phyloP scores from a whole-genome alignment of 2,797 vertebrate species.

The Caiman crocodilus region DNA sequence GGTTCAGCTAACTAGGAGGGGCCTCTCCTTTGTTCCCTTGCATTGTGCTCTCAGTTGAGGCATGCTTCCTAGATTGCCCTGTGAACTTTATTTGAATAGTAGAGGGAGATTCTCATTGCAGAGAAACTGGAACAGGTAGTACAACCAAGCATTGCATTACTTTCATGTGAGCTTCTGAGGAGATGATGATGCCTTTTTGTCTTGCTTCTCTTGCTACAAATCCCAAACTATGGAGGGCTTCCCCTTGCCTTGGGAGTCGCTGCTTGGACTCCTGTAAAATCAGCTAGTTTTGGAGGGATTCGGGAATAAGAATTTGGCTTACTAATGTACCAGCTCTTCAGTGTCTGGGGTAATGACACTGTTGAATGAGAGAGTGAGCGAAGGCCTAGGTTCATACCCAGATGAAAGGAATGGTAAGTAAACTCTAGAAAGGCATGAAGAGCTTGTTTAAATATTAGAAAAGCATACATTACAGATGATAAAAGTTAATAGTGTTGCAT shows the following conservation, averaged over 20 bases:
- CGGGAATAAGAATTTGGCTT: neutral
- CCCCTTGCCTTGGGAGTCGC: neutral
- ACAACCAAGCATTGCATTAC: fast-evolving
- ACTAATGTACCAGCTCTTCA: neutral
- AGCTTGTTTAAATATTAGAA: neutral
- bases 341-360: neutral
- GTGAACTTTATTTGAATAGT: neutral
- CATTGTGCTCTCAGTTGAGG: neutral
- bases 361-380: neutral
- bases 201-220: neutral
- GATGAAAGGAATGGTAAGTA: neutral
- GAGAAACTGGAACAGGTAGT: neutral
- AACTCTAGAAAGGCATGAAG: slow-evolving; percentile 2
- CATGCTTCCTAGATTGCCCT: neutral
- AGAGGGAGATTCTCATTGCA: neutral
- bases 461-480: too few species aligned
- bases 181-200: neutral
- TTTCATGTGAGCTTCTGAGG: neutral
- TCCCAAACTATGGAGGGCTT: neutral
- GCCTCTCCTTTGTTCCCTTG: neutral
- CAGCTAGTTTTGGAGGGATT: neutral
- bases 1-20: neutral
- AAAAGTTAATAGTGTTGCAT: neutral
- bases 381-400: neutral
- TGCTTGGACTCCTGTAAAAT: neutral